Percentiles rank a stretch among this genome's conserved stretches.
phyloP scores from a whole-genome alignment of 1,140 invertebrate species.

The Heliothis subflexa region DNA sequence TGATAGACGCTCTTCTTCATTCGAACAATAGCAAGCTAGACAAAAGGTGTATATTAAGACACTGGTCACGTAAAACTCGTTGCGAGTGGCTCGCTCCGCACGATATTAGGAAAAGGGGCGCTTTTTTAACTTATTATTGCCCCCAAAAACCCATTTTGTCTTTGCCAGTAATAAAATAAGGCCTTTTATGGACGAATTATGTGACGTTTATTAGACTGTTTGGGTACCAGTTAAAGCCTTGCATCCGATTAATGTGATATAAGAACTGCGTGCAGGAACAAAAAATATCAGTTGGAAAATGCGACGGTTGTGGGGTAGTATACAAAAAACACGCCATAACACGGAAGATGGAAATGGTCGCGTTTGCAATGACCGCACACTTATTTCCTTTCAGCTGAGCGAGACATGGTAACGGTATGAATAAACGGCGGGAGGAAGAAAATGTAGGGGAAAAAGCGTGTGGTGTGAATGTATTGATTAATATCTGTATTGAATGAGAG shows the following conservation, averaged over 20 bases:
- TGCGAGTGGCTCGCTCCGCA: conserved; percentile 44
- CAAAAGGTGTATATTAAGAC: conserved; percentile 50
- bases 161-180: conserved; percentile 47
- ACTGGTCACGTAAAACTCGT: conserved; percentile 53
- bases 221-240: conserved; percentile 34
- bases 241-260: conserved; percentile 34
- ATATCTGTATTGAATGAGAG: background rate
- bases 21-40: conserved; percentile 33
- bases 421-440: background rate
- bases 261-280: conserved; percentile 7
- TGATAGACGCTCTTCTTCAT: conserved; percentile 12
- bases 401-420: conserved; percentile 19
- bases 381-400: conserved; percentile 29
- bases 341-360: conserved; percentile 15
- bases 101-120: conserved; percentile 55
- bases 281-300: conserved; percentile 11
- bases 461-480: conserved; percentile 5
- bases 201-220: conserved; percentile 48
- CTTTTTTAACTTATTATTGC: conserved; percentile 61
- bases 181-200: conserved; percentile 46
- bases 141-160: conserved; percentile 52
- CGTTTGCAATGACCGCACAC: conserved; percentile 29
- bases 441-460: conserved; percentile 8
- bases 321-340: conserved; percentile 30
- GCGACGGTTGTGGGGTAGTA: background rate